A percentile compares a stretch with the other conserved stretches of the same genome.
Conservation (phyloP, 2,888 invertebrate species). For the Lithophane semibrunnea region DNA sequence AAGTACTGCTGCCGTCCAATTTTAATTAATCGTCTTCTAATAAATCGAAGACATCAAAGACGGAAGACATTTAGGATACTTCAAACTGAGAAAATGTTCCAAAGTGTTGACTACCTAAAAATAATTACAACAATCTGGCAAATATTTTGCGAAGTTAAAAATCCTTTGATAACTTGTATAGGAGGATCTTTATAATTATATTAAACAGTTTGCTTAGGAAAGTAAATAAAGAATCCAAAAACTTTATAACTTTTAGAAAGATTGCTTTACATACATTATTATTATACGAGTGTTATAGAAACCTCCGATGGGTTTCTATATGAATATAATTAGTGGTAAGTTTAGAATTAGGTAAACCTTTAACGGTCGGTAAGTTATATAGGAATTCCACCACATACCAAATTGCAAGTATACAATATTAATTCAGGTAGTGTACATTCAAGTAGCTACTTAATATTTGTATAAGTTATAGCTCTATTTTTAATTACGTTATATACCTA, state of each 20-base stretch:
- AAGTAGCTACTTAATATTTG: neutral
- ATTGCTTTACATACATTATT: neutral
- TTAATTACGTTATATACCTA: neutral
- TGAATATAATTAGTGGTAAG: no score
- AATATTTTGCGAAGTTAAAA: conserved; percentile 27
- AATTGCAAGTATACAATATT: no score
- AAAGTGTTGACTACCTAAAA: conserved; percentile 9
- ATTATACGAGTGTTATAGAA: neutral
- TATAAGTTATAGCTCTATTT: neutral
- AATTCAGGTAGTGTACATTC: neutral
- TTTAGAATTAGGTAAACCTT: neutral
- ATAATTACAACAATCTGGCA: conserved; percentile 34
- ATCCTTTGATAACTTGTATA: conserved; percentile 31
- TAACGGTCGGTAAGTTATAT: no score
- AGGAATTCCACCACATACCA: neutral
- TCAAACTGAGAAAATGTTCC: conserved; percentile 2
- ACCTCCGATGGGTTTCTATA: neutral
- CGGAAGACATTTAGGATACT: conserved; percentile 5
- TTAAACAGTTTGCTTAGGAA: conserved; percentile 11
- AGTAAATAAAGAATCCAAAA: conserved; percentile 21
- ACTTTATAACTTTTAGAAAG: conserved; percentile 1
- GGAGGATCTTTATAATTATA: conserved; percentile 15
- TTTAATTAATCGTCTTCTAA: conserved; percentile 20
- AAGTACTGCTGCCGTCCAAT: neutral
- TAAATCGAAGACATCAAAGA: conserved; percentile 18